phyloP scores from a whole-genome alignment of 2,113 vertebrate genomes.

The Trachemys scripta region DNA sequence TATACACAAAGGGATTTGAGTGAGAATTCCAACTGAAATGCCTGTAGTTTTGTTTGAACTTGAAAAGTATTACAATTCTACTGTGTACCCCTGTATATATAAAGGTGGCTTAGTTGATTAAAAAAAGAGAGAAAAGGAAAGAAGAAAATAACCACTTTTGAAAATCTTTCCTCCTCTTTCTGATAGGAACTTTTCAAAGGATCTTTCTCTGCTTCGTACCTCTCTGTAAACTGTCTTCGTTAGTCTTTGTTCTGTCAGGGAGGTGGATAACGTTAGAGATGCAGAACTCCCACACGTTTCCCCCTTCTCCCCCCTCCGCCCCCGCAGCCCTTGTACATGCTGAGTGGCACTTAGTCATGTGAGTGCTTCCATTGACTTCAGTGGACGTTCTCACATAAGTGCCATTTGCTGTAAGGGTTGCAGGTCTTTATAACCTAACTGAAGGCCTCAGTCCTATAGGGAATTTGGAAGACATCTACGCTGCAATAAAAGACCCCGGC shows the following conservation, averaged over 20 bases:
- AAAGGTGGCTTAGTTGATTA: rapidly evolving
- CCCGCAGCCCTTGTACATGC: not conserved
- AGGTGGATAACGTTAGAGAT: not conserved
- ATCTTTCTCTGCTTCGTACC: not conserved
- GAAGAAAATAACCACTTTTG: not conserved
- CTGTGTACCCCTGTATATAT: not conserved
- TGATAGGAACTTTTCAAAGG: not conserved
- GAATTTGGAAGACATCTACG: not conserved
- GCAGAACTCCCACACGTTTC: not conserved
- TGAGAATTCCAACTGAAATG: not conserved
- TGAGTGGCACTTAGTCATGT: constrained; percentile 11
- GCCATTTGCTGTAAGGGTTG: not conserved
- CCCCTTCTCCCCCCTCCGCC: too few relatives aligned
- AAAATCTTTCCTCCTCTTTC: not conserved
- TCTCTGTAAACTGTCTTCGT: not conserved
- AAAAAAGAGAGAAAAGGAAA: not conserved
- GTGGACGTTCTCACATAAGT: not conserved
- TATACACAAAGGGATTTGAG: not conserved
- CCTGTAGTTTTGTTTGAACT: not conserved
- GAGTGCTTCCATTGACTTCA: not conserved
- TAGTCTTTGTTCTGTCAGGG: not conserved
- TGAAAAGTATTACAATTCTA: not conserved
- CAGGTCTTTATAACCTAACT: rapidly evolving
- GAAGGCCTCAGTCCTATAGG: not conserved
- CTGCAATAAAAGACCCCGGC: not conserved